Evolutionary conservation across 2,888 invertebrate species (phyloP).

Genomic region (Emmelina monodactyla): DNA sequence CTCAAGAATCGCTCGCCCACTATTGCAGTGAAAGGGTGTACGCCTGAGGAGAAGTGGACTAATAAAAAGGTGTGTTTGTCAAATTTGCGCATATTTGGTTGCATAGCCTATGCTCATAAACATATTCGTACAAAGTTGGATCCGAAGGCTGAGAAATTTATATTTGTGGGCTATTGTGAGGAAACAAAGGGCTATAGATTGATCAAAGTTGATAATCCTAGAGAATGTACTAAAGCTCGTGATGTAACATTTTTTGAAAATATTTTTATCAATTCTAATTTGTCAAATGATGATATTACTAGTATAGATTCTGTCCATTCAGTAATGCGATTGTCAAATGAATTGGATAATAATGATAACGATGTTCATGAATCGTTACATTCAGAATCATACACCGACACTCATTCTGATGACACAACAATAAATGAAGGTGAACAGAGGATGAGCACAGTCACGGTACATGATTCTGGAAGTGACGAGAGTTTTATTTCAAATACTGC

Average conservation of each 20-base stretch:
- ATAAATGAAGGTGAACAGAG: constrained; percentile 3
- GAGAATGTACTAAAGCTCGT: constrained; percentile 9
- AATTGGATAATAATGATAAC: too few species aligned
- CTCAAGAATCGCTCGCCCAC: constrained; percentile 13
- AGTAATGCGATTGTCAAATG: too few species aligned
- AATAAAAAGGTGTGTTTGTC: constrained; percentile 5
- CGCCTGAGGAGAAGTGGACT: constrained; percentile 11
- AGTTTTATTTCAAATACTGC: constrained; percentile 1
- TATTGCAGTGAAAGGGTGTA: constrained; percentile 4
- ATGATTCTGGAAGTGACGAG: constrained; percentile 3
- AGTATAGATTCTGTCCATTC: too few species aligned
- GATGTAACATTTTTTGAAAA: constrained; percentile 13
- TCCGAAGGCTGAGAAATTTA: constrained; percentile 9
- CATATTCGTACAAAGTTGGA: constrained; percentile 13
- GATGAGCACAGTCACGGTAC: neutral
- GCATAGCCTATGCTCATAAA: constrained; percentile 11
- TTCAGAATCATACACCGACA: constrained; percentile 4
- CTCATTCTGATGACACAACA: constrained; percentile 5
- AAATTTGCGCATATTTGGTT: constrained; percentile 13
- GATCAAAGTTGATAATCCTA: constrained; percentile 10
- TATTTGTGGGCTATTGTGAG: constrained; percentile 11
- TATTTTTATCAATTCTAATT: constrained; percentile 1
- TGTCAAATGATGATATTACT: constrained; percentile 8
- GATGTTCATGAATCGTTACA: too few species aligned
- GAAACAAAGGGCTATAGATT: constrained; percentile 9